A percentile compares a stretch with the other conserved stretches of the same genome.
Evolutionary conservation across 2,888 invertebrate species (phyloP).

Genomic region (Acronicta psi): DNA sequence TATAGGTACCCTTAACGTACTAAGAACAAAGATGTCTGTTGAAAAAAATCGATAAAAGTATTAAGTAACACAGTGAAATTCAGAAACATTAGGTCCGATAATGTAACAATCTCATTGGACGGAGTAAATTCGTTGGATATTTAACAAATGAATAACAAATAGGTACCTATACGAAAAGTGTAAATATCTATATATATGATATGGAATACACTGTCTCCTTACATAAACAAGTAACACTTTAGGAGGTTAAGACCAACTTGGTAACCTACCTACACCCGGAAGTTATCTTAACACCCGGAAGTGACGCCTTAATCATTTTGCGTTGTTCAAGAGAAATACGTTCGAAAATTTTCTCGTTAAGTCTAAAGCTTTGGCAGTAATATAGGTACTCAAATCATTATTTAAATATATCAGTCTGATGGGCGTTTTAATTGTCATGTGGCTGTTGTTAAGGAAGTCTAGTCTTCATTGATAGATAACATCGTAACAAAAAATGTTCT

Average conservation of each 20-base stretch:
- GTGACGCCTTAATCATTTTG: slow-evolving; percentile 2
- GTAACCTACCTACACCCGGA: not conserved
- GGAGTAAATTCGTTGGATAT: slow-evolving; percentile 79
- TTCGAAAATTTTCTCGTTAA: slow-evolving; percentile 55
- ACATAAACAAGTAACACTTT: slow-evolving; percentile 1
- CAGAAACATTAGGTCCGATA: slow-evolving; percentile 48
- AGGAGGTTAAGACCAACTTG: not conserved
- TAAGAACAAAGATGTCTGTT: slow-evolving; percentile 12
- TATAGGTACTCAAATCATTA: slow-evolving; percentile 74
- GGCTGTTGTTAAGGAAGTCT: slow-evolving; percentile 44
- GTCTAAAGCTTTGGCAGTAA: slow-evolving; percentile 85
- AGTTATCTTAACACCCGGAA: slow-evolving; percentile 9
- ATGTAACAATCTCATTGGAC: slow-evolving; percentile 69
- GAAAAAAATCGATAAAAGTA: slow-evolving; percentile 18
- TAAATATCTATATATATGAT: slow-evolving; percentile 2
- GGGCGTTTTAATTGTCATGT: slow-evolving; percentile 58
- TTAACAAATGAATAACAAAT: slow-evolving; percentile 63
- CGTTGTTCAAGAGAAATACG: slow-evolving; percentile 21
- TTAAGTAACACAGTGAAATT: slow-evolving; percentile 34
- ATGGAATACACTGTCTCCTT: slow-evolving; percentile 8
- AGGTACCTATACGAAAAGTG: slow-evolving; percentile 47
- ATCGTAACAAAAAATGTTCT: slow-evolving; percentile 53
- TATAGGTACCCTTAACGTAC: slow-evolving; percentile 19
- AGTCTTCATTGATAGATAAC: slow-evolving; percentile 43
- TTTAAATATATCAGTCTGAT: slow-evolving; percentile 75